Percentiles rank a stretch among this genome's conserved stretches.
Evolutionary conservation across 2,113 vertebrate species (phyloP).

Genomic region (Salvelinus fontinalis): DNA sequence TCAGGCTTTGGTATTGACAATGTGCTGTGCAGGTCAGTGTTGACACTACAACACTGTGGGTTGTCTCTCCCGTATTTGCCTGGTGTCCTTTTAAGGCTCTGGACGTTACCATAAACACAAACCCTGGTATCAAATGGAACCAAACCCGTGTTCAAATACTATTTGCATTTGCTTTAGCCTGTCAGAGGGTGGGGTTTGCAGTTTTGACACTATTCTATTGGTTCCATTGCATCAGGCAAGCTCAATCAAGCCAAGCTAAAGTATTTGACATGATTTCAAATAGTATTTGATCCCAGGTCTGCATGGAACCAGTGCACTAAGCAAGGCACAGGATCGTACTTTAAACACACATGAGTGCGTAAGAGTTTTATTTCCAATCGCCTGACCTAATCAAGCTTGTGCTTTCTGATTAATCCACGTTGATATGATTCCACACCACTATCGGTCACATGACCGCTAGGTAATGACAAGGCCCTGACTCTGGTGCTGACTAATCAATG

Average conservation of each 20-base stretch:
- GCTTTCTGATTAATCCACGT: conserved; percentile 41
- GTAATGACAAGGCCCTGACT: conserved; percentile 23
- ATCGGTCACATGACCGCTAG: conserved; percentile 19
- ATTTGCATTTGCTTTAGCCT: no score
- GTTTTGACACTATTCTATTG: no score
- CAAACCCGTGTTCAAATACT: neutral
- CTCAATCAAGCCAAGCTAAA: no score
- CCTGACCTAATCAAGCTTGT: conserved; percentile 43
- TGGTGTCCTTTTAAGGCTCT: neutral
- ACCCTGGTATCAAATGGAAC: conserved; percentile 27
- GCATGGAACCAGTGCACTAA: neutral
- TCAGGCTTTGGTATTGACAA: no score
- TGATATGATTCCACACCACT: conserved; percentile 43
- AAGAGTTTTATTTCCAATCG: conserved; percentile 22
- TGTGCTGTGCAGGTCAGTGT: neutral
- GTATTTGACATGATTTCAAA: no score
- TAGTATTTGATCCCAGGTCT: conserved; percentile 10
- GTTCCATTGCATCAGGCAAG: no score
- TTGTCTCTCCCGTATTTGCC: conserved; percentile 26
- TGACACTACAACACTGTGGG: conserved; percentile 32
- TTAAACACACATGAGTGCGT: neutral
- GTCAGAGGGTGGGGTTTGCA: no score
- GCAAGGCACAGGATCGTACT: neutral
- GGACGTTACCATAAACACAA: conserved; percentile 26
- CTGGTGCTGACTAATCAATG: conserved; percentile 25